These are phyloP conservation scores for Acipenser oxyrinchus DNA, from an alignment of 2,797 vertebrate genomes.

Conservation along the genomic window DNA sequence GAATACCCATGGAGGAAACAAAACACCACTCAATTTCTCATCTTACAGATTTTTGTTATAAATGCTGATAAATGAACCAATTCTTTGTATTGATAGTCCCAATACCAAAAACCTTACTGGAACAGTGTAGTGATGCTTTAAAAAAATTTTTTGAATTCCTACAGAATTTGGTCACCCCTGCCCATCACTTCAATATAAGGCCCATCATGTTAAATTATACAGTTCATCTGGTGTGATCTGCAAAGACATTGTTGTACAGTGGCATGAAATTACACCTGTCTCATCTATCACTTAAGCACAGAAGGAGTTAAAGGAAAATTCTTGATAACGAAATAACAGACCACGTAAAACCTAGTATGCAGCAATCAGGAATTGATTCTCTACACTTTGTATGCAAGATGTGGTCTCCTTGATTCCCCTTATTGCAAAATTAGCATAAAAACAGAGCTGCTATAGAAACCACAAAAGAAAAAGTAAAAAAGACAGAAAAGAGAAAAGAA, in stretches of 20 bases:
- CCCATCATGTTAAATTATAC: conserved; percentile 60
- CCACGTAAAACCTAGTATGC: background rate
- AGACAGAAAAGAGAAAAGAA: background rate
- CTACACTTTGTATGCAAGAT: conserved; percentile 24
- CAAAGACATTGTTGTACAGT: conserved; percentile 36
- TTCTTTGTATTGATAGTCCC: no score
- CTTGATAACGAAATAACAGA: conserved; percentile 13
- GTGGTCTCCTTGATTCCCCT: background rate
- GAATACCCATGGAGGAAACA: no score
- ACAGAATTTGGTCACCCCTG: conserved; percentile 29
- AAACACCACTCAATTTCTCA: no score
- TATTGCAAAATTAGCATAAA: conserved; percentile 12
- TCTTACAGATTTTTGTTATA: no score
- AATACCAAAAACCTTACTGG: no score
- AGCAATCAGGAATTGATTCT: conserved; percentile 13
- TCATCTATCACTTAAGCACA: conserved; percentile 22
- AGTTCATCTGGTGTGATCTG: conserved; percentile 67
- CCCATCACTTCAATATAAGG: conserved; percentile 35
- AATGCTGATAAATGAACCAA: no score
- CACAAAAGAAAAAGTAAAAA: conserved; percentile 3
- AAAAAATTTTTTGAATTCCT: conserved; percentile 29
- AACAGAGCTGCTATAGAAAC: background rate
- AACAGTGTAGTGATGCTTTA: no score
- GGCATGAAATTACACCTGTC: conserved; percentile 22
- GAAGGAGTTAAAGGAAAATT: conserved; percentile 22